Evolutionary conservation across 1,140 invertebrate genomes (phyloP).

Genomic region (Euwallacea fornicatus): DNA sequence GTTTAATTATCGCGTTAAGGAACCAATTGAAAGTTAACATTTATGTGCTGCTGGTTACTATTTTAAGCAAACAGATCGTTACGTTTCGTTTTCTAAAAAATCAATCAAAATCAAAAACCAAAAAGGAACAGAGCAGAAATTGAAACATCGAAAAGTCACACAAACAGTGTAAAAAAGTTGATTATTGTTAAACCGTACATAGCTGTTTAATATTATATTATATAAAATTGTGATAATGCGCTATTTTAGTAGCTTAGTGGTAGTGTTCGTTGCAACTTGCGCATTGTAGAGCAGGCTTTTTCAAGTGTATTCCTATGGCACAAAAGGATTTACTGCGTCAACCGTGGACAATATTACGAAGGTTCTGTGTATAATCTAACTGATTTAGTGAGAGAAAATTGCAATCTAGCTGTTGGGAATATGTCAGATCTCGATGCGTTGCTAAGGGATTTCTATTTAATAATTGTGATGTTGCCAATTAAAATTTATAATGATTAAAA

Average conservation of each 20-base stretch:
- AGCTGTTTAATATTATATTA: constrained; percentile 11
- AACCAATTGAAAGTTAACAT: background rate
- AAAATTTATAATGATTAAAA: no score
- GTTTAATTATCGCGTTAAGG: background rate
- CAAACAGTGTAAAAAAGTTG: constrained; percentile 30
- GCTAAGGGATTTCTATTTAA: no score
- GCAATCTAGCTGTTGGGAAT: no score
- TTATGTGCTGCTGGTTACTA: constrained; percentile 38
- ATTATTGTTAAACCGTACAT: constrained; percentile 4
- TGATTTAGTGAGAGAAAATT: no score
- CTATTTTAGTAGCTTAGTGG: constrained; percentile 11
- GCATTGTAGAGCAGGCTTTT: background rate
- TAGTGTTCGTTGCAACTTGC: background rate
- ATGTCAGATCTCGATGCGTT: no score
- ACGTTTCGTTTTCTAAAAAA: background rate
- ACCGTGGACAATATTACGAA: background rate
- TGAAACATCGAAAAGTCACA: background rate
- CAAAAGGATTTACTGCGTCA: background rate
- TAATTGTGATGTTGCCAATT: no score
- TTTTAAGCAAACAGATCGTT: constrained; percentile 8
- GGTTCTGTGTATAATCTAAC: background rate
- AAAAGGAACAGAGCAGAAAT: no score
- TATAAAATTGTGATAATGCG: constrained; percentile 40
- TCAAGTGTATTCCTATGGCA: background rate
- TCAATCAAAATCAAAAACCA: background rate